Percentiles rank a stretch among this genome's conserved stretches.
Conservation (phyloP, 37 sponge, comb jelly and placozoan genomes). For the Halichondria panicea region DNA sequence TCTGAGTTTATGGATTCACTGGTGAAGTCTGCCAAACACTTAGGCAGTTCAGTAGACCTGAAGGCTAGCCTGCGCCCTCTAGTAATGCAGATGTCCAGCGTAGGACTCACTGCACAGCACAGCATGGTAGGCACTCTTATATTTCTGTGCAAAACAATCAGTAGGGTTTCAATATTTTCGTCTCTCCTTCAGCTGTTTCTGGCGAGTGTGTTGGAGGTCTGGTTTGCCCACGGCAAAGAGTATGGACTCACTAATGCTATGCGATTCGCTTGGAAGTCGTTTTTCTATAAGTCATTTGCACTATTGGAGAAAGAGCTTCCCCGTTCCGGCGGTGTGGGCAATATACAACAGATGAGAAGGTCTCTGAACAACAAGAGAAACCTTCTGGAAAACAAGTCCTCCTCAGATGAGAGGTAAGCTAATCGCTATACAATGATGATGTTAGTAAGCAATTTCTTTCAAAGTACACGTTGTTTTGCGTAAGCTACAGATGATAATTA, state of each 20-base stretch:
- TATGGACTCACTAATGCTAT: constrained; percentile 21
- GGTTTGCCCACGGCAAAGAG: constrained; percentile 5
- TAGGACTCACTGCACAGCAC: no score
- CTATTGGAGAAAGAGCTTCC: constrained; percentile 5
- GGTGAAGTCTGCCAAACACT: no score
- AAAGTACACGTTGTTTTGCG: not conserved
- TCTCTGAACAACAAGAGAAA: not conserved
- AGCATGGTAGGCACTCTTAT: no score
- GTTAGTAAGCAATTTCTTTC: no score
- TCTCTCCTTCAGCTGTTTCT: constrained; percentile 14
- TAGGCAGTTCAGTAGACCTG: no score
- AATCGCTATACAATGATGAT: not conserved
- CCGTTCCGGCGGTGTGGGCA: not conserved
- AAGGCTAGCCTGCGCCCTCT: no score
- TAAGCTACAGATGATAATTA: not conserved
- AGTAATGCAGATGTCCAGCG: no score
- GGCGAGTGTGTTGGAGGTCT: constrained; percentile 20
- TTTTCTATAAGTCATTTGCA: constrained; percentile 13
- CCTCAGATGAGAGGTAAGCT: not conserved
- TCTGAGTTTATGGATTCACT: no score
- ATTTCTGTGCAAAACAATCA: no score
- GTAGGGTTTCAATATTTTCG: no score
- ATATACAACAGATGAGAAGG: not conserved
- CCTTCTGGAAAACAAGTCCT: not conserved
- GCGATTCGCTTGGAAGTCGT: constrained; percentile 63